Evolutionary conservation across 2,888 invertebrate genomes (phyloP), one percentile per base, ranked within the genome.

Genomic region (Habroteleia sp.): DNA sequence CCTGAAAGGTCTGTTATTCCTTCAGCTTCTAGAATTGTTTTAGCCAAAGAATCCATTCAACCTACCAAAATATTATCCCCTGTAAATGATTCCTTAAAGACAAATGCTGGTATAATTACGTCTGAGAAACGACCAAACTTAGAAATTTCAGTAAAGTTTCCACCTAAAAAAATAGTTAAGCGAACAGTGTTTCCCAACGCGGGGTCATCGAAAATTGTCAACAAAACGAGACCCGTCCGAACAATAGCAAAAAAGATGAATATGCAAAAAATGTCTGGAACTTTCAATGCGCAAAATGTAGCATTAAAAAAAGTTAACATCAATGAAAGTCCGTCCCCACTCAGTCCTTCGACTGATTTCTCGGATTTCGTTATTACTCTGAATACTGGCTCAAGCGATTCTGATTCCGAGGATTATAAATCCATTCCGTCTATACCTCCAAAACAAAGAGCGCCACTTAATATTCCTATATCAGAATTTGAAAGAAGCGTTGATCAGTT

Each of bases 401-500:
- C 85, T 1, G 87, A 86, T 6, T 29, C 42, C 0, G 83, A 83
- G 16, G 23, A 17, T 0, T 69, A 54, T 7, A 54, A 56, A 10
- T 1, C 52, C 2, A 8, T 17, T n/a, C 11, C 27, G 7, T 1
- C 7, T 7, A 7, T 7, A 5, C 1, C 7, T 1, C 33, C 4
- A 0, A 41, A 29, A 10, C 27, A 63, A 1, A 33, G 56, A 20
- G 48, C 63, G 4, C 27, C 46, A 0, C 62, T 82, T 0, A 54
- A 77, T 2, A 82, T 84, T 54, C 80, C 84, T 0, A 80, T 79
- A 1, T 66, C 80, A 1, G 89, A 89, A n/a, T 88, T 89, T 60
- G 88, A 88, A 31, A 87, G 80, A 56, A 87, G 86, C 10, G 80
- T 89, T 1, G 87, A 84, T 10, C 82, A 84, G 50, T 88, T 89